Evolutionary conservation across 2,113 vertebrate species (phyloP), one percentile per base, ranked within the genome.

Genomic region (Leucopsar rothschildi): DNA sequence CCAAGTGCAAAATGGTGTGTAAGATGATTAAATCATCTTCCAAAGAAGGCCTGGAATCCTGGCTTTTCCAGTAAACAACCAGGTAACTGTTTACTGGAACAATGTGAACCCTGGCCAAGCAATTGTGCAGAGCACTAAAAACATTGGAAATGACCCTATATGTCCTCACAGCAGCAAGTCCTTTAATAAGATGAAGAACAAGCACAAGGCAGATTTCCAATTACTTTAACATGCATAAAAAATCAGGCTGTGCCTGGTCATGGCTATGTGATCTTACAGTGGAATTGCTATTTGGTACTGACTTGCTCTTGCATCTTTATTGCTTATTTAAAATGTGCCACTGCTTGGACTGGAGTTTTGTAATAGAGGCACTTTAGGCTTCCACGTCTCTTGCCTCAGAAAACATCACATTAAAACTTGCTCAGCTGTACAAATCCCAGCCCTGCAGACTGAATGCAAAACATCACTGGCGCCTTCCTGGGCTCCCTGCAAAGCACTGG

Each of bases 401-500:
- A 95, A 96, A 91, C 83, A 89, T 91, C 84, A 53, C 81, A 93
- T 92, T 87, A 93, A 82, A 95, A 73, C 53, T 90, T 85, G 81
- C n/a, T 97, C 86, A 92, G 78, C 93, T 96, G 94, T 91, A 81
- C 86, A 96, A 96, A 95, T 87, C 75, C 66, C 84, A 91, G 91
- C 89, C 78, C 66, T 0, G 63, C 84, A 87, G 77, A 87, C 89
- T 64, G 94, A 85, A 95, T 87, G 72, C 57, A 89, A 93, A 95
- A 90, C 91, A 95, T 35, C 0, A 0, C 91, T 87, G 84, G 77
- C 40, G 53, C 90, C 88, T 95, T 91, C 57, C 94, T 82, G 73
- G 68, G 82, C 47, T 90, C 71, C 56, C 76, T 78, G 53, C 66
- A 76, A 95, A 89, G 53, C 69, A 42, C 57, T 55, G 92, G 31